Percentiles rank a stretch among this genome's conserved stretches.
phyloP scores from a whole-genome alignment of 2,888 invertebrate species.

The Oscheius sp. region DNA sequence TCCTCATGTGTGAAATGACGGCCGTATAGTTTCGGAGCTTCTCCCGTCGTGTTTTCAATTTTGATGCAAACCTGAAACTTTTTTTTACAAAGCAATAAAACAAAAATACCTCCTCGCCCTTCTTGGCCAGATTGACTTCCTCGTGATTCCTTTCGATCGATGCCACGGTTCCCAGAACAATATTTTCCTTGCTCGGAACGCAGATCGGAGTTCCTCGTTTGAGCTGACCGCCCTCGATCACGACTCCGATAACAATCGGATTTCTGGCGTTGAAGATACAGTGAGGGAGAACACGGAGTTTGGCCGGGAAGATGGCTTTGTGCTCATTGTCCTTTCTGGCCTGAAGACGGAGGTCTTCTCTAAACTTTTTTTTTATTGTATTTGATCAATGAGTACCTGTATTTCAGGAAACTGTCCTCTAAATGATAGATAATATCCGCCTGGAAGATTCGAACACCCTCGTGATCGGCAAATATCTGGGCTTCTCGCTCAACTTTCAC shows the following conservation, averaged over 20 bases:
- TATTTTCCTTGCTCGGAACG: slow-evolving; percentile 94
- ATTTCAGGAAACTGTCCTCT: slow-evolving; percentile 87
- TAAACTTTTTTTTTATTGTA: slow-evolving; percentile 58
- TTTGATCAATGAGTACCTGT: slow-evolving; percentile 76
- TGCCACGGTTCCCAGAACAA: slow-evolving; percentile 91
- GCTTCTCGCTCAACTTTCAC: slow-evolving; percentile 94
- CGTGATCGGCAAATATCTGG: slow-evolving; percentile 92
- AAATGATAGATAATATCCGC: slow-evolving; percentile 99
- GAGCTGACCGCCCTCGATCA: slow-evolving; percentile 92
- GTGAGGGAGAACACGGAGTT: slow-evolving; percentile 84
- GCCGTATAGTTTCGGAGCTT: slow-evolving; percentile 97
- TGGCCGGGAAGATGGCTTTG: slow-evolving; percentile 98
- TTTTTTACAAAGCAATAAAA: slow-evolving; percentile 45
- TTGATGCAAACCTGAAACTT: slow-evolving; percentile 84
- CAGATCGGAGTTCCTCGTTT: slow-evolving; percentile 97
- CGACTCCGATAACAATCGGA: slow-evolving; percentile 96
- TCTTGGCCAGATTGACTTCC: slow-evolving; percentile 89
- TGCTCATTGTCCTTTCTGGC: slow-evolving; percentile 95
- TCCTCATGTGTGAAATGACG: slow-evolving; percentile 97
- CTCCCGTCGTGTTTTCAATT: slow-evolving; percentile 96
- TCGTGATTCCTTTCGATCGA: slow-evolving; percentile 97
- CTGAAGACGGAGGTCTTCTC: slow-evolving; percentile 88
- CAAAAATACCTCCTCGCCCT: slow-evolving; percentile 79
- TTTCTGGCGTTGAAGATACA: slow-evolving; percentile 94
- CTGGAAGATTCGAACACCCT: slow-evolving; percentile 92